Evolutionary conservation across 2,888 invertebrate genomes (phyloP).

Genomic region (Escarpia spicata): DNA sequence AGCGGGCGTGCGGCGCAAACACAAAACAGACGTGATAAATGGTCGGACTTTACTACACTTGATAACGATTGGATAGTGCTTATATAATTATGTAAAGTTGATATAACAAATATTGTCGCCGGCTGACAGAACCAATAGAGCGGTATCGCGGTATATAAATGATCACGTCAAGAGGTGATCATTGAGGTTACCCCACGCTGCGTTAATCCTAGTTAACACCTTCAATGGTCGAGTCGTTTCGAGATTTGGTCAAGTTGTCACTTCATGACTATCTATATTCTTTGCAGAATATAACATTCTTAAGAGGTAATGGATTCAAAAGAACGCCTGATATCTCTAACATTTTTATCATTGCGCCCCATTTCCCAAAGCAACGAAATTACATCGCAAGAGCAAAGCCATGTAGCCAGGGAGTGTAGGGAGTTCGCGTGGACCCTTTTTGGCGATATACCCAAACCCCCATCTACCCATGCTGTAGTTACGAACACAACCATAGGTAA

Average conservation of each 20-base stretch:
- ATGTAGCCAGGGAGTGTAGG: too few relatives aligned
- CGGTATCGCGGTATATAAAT: background rate
- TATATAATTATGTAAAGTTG: background rate
- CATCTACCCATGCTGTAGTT: too few relatives aligned
- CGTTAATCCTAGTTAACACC: background rate
- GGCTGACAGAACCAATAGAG: background rate
- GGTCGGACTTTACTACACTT: background rate
- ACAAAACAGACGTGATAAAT: background rate
- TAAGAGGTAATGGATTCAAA: too few relatives aligned
- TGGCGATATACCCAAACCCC: too few relatives aligned
- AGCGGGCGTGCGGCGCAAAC: background rate
- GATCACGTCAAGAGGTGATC: background rate
- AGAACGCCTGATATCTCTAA: too few relatives aligned
- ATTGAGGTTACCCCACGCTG: background rate
- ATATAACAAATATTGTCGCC: background rate
- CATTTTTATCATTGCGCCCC: too few relatives aligned
- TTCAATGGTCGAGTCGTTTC: background rate
- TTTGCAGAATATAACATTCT: too few relatives aligned
- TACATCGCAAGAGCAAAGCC: too few relatives aligned
- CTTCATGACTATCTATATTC: background rate
- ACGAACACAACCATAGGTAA: too few relatives aligned
- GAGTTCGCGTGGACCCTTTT: too few relatives aligned
- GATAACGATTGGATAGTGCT: background rate
- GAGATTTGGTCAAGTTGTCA: background rate
- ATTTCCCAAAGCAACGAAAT: too few relatives aligned